Evolutionary conservation across 2,797 vertebrate genomes (phyloP).

Genomic region (Emys orbicularis): DNA sequence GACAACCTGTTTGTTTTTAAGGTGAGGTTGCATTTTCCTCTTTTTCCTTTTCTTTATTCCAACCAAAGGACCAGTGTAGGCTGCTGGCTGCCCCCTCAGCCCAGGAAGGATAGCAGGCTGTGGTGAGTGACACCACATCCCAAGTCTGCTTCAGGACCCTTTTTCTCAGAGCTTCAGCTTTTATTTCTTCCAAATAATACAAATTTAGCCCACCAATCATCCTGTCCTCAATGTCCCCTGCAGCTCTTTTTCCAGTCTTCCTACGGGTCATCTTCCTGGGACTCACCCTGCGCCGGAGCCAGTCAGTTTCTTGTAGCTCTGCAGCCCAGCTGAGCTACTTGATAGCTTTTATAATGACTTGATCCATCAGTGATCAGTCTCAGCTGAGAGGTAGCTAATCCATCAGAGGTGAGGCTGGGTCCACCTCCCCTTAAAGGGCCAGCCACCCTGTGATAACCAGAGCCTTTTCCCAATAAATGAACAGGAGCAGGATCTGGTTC

Average conservation of each 20-base stretch:
- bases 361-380: neutral
- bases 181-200: constrained; percentile 23
- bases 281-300: neutral
- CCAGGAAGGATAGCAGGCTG: neutral
- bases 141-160: neutral
- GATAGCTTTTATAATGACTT: neutral
- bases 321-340: neutral
- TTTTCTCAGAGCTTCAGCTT: neutral
- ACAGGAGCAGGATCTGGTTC: neutral
- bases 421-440: neutral
- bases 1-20: neutral
- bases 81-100: neutral
- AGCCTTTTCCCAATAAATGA: constrained; percentile 18
- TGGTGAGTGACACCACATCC: neutral
- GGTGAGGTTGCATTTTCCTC: neutral
- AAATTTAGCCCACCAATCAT: neutral
- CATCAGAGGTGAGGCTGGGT: neutral
- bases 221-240: neutral
- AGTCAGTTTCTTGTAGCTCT: too few species aligned
- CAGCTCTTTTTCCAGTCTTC: neutral
- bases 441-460: neutral
- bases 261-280: too few species aligned
- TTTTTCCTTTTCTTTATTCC: neutral
- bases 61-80: neutral
- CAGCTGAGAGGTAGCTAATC: neutral